Evolutionary conservation across 2,888 invertebrate species (phyloP).

Genomic region (Cephalotes varians): DNA sequence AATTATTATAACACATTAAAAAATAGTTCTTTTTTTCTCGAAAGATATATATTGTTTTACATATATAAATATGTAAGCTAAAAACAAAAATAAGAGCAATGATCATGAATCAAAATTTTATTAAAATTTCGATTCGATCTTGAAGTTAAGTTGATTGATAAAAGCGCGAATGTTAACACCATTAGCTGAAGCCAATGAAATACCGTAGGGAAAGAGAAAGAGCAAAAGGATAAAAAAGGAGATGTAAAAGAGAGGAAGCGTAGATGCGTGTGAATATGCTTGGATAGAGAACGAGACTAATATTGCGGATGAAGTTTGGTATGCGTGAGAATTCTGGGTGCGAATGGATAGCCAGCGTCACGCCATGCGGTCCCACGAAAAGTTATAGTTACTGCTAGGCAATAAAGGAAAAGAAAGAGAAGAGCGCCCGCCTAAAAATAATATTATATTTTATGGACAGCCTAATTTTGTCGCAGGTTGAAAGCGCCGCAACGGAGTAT

Average conservation of each 20-base stretch:
- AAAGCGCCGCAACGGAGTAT: constrained; percentile 51
- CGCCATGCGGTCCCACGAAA: constrained; percentile 81
- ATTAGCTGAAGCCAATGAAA: constrained; percentile 40
- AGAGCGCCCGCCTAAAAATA: constrained; percentile 81
- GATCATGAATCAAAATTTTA: constrained; percentile 60
- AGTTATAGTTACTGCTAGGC: constrained; percentile 83
- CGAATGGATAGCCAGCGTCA: constrained; percentile 83
- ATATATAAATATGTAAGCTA: constrained; percentile 27
- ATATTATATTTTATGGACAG: constrained; percentile 81
- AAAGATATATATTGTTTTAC: neutral
- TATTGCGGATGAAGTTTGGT: constrained; percentile 76
- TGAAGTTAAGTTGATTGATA: constrained; percentile 60
- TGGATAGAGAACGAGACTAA: constrained; percentile 74
- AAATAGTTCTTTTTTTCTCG: neutral
- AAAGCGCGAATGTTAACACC: constrained; percentile 48
- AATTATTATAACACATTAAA: neutral
- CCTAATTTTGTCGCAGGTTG: constrained; percentile 80
- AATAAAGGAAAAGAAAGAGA: constrained; percentile 68
- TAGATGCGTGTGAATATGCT: constrained; percentile 63
- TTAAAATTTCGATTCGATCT: constrained; percentile 65
- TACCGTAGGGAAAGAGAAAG: constrained; percentile 13
- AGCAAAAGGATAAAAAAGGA: constrained; percentile 47
- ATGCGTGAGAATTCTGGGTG: constrained; percentile 79
- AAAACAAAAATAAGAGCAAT: constrained; percentile 61
- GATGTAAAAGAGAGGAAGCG: constrained; percentile 59